Base-by-base conservation (phyloP, 2,888 invertebrate species). In the Nasonia oneida region DNA sequence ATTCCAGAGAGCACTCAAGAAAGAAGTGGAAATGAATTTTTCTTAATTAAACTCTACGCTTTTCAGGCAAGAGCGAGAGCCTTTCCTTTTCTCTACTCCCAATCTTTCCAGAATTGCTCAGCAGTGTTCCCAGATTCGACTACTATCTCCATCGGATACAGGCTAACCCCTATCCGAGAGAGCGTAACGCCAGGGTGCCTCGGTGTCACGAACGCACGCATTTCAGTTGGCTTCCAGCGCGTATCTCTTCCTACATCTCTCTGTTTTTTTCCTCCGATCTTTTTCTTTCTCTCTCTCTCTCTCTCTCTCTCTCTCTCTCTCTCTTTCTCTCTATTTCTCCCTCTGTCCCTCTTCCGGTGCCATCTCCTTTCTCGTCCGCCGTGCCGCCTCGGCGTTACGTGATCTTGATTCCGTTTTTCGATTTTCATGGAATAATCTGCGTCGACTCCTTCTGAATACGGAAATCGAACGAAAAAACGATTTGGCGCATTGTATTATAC, bases 321-420 rank as follows among this genome's bases (percentile, higher is more conserved):
- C 53, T 15, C n/a, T 77, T 23, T 15, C 61, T 39, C n/a, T 77
- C 37, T 37, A 4, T 37, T 0, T 37, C 37, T 37, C 37, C 4
- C 3, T 39, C 39, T 18, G n/a, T 71, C 53, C 0, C 15, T 78
- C 23, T 2, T 64, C 18, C 15, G 47, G 50, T 64, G 33, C 15
- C 33, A 37, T 39, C 29, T 33, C 50, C 4, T 74, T 10, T 33
- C 18, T 23, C 12, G 2, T 47, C n/a, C 15, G 23, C 4, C 1
- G 4, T 47, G 53, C 14, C 39, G 10, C n/a, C 37, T 47, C 15
- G 8, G 33, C 18, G 6, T 47, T 39, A 64, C 77, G 78, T 64
- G 42, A 33, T 61, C 33, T 33, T 76, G 75, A 53, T 76, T 53
- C 53, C 53, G 75, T 23, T 53, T 53, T 76, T 37, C 57, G 53